A percentile compares a stretch with the other conserved stretches of the same genome.
phyloP scores from a whole-genome alignment of 2,888 invertebrate species.

The Cephalotes varians region DNA sequence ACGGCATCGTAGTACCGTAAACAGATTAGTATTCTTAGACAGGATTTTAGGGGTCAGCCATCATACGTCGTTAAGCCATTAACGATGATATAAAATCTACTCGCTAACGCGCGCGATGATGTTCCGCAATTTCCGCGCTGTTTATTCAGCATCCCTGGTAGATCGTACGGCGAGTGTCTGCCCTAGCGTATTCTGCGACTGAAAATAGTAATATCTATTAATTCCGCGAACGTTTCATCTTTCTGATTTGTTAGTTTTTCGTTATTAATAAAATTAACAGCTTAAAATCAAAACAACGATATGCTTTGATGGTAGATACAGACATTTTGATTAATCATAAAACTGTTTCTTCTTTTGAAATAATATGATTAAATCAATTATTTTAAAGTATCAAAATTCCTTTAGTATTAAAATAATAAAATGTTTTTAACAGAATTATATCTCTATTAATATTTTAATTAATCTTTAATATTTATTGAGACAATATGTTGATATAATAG shows the following conservation, averaged over 20 bases:
- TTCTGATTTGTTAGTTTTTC: background rate
- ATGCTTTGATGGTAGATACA: background rate
- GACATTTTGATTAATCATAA: no score
- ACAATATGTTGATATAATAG: background rate
- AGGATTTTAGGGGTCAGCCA: conserved; percentile 69
- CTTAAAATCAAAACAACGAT: background rate
- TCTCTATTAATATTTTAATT: no score
- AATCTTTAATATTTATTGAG: background rate
- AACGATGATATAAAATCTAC: conserved; percentile 66
- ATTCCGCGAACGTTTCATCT: background rate
- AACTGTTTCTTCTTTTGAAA: background rate
- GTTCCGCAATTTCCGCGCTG: conserved; percentile 42
- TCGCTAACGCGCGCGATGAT: conserved; percentile 39
- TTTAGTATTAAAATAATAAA: background rate
- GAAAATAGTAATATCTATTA: conserved; percentile 27
- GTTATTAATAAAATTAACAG: conserved; percentile 9
- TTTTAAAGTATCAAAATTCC: no score
- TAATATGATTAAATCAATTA: background rate
- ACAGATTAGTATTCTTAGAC: conserved; percentile 74
- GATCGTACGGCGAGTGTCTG: conserved; percentile 2
- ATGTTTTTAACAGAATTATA: no score
- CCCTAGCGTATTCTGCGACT: background rate
- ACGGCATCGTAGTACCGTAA: conserved; percentile 65
- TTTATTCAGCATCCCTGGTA: conserved; percentile 16
- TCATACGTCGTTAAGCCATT: conserved; percentile 64